phyloP scores from a whole-genome alignment of 2,797 vertebrate species.

The Agapornis canus region DNA sequence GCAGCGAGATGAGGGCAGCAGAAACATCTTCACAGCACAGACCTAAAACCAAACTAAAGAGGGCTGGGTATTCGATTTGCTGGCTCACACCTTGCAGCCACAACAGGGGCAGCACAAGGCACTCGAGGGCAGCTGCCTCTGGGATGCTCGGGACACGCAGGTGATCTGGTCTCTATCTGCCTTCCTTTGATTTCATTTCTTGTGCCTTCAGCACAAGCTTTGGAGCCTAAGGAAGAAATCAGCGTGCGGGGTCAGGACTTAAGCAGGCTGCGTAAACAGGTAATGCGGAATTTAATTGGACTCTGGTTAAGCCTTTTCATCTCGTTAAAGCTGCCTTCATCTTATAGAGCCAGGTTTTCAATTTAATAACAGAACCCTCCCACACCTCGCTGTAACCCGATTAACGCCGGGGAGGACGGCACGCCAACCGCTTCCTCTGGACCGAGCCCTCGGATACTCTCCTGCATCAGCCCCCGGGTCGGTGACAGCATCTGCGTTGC shows the following conservation, averaged over 20 bases:
- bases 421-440: not conserved
- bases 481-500: not conserved
- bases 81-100: not conserved
- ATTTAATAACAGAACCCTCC: slow-evolving; percentile 75
- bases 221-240: slow-evolving; percentile 52
- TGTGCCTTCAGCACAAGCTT: slow-evolving; percentile 26
- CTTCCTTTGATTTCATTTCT: slow-evolving; percentile 10
- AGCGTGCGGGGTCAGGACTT: slow-evolving; percentile 64
- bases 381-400: slow-evolving; percentile 72
- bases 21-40: not conserved
- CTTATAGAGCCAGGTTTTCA: slow-evolving; percentile 70
- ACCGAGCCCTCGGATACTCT: slow-evolving; percentile 19
- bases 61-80: not conserved
- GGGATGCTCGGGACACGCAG: not conserved
- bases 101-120: not conserved
- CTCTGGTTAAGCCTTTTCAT: slow-evolving; percentile 82
- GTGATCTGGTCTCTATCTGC: slow-evolving; percentile 9
- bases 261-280: slow-evolving; percentile 75
- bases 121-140: not conserved
- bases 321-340: slow-evolving; percentile 82
- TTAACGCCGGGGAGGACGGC: slow-evolving; percentile 39
- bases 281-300: slow-evolving; percentile 79
- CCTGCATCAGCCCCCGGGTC: not conserved
- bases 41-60: not conserved
- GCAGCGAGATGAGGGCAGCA: not conserved